Evolutionary conservation across 2,113 vertebrate species (phyloP).

Genomic region (Cranoglanis bouderius): DNA sequence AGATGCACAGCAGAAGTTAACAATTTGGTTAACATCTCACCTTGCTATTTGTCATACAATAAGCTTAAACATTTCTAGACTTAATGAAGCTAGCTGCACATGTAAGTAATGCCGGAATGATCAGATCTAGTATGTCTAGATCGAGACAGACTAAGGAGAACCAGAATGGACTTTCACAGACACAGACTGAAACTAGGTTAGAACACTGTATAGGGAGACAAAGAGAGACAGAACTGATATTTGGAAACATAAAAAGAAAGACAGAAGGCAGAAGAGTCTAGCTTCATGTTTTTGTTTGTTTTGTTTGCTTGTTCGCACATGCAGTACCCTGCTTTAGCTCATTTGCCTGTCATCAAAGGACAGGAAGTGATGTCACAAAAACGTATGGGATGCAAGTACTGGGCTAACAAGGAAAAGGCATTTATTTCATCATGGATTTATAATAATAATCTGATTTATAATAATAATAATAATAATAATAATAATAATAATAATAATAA

Average conservation of each 20-base stretch:
- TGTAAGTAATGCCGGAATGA: not conserved
- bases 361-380: constrained; percentile 56
- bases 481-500: constrained; percentile 29
- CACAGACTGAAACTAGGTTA: not conserved
- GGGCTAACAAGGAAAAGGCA: constrained; percentile 17
- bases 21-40: not conserved
- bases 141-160: not conserved
- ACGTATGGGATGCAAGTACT: constrained; percentile 49
- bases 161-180: not conserved
- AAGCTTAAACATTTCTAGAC: not conserved
- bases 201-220: not conserved
- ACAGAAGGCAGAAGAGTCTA: constrained; percentile 48
- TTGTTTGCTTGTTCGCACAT: constrained; percentile 42
- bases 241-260: constrained; percentile 10
- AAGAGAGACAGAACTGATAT: not conserved
- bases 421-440: not conserved
- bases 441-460: constrained; percentile 34
- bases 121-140: not conserved
- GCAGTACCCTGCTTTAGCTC: constrained; percentile 54
- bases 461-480: constrained; percentile 15
- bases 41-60: not conserved
- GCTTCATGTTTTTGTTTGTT: constrained; percentile 21
- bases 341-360: constrained; percentile 27
- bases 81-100: not conserved
- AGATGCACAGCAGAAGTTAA: not conserved